These are phyloP conservation scores for Odocoileus hemionus DNA, from an alignment of 2,113 vertebrate species.

Conservation along the genomic window DNA sequence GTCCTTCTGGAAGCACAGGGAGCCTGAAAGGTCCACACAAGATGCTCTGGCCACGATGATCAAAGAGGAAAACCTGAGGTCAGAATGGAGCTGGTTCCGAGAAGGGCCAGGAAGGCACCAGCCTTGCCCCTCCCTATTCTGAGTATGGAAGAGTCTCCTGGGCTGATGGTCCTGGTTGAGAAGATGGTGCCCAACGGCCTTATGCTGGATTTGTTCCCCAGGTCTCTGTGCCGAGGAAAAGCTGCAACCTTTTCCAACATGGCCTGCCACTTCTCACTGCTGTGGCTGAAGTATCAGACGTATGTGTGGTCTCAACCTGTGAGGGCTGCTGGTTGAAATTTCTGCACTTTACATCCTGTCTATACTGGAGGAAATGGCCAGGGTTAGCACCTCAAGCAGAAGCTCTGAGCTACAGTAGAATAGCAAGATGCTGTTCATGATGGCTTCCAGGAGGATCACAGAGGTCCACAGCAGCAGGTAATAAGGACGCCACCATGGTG, in stretches of 20 bases:
- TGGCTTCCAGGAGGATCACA: constrained; percentile 89
- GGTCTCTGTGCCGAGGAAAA: not conserved
- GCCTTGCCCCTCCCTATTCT: not conserved
- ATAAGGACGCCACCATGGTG: constrained; percentile 86
- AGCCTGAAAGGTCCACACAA: not conserved
- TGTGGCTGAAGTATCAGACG: not conserved
- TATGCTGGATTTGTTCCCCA: not conserved
- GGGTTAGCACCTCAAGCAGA: constrained; percentile 83
- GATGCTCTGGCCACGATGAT: not conserved
- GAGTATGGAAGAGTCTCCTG: not conserved
- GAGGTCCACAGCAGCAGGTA: constrained; percentile 94
- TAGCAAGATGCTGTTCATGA: constrained; percentile 87
- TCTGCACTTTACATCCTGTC: constrained; percentile 53
- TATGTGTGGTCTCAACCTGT: not conserved
- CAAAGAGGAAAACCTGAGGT: not conserved
- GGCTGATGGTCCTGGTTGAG: not conserved
- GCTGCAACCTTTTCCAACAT: not conserved
- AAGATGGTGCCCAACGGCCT: not conserved
- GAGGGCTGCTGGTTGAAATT: not conserved
- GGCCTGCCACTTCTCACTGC: not conserved
- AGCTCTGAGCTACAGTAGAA: constrained; percentile 89
- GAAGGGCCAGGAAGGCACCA: not conserved
- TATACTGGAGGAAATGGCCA: constrained; percentile 84
- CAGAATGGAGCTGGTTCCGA: not conserved
- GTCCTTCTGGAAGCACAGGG: not conserved